These are phyloP conservation scores for Listronotus bonariensis DNA, from an alignment of 1,140 invertebrate genomes.

Conservation along the genomic window DNA sequence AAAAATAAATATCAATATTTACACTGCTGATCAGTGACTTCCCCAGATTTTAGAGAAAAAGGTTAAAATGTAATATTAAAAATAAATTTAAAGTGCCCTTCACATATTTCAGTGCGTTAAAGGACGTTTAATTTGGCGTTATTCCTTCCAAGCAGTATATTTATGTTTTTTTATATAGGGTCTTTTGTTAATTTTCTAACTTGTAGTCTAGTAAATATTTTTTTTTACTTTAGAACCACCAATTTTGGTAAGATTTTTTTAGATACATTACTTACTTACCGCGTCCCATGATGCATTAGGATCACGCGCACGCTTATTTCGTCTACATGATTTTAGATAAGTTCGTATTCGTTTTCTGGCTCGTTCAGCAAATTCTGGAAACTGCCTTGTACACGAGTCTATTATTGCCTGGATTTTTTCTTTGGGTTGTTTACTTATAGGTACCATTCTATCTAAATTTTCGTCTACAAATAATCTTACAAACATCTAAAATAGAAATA, in stretches of 20 bases:
- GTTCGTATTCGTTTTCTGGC: constrained; percentile 93
- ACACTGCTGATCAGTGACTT: too few relatives aligned
- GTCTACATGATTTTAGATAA: constrained; percentile 92
- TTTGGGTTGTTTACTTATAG: constrained; percentile 96
- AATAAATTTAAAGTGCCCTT: too few relatives aligned
- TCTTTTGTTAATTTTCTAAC: too few relatives aligned
- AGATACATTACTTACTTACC: constrained; percentile 59
- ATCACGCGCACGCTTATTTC: constrained; percentile 90
- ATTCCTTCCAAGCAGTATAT: too few relatives aligned
- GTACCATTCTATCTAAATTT: constrained; percentile 93
- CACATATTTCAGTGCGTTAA: too few relatives aligned
- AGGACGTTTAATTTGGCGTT: too few relatives aligned
- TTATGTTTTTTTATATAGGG: too few relatives aligned
- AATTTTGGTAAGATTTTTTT: too few relatives aligned
- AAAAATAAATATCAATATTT: too few relatives aligned
- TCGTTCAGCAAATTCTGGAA: constrained; percentile 93
- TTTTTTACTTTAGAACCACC: constrained; percentile 8
- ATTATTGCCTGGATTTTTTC: constrained; percentile 98
- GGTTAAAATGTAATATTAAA: too few relatives aligned
- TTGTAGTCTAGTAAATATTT: not conserved
- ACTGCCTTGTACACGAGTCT: constrained; percentile 94
- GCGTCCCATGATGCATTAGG: constrained; percentile 66
- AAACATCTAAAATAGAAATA: constrained; percentile 95
- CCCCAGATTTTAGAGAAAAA: too few relatives aligned
- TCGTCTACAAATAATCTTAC: constrained; percentile 96